phyloP scores from a whole-genome alignment of 2,797 vertebrate species.

The Benthosema pterotum region DNA sequence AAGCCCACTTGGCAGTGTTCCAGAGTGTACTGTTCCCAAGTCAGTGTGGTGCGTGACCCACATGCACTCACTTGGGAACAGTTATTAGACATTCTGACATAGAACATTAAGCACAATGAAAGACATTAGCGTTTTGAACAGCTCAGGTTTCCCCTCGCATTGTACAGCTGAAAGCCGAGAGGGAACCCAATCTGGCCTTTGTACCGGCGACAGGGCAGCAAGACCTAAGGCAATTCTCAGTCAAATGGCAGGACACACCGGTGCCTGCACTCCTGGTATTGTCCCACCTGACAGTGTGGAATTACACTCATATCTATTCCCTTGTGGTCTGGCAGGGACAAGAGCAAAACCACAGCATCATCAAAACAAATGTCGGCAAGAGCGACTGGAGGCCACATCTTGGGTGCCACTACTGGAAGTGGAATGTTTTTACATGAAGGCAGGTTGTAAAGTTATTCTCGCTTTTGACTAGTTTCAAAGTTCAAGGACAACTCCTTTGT shows the following conservation, averaged over 20 bases:
- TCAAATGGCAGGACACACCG: conserved; percentile 47
- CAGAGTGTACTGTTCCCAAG: conserved; percentile 11
- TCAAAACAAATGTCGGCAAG: conserved; percentile 29
- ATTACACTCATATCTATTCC: conserved; percentile 76
- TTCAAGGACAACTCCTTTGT: background rate
- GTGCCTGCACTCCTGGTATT: conserved; percentile 70
- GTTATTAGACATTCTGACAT: conserved; percentile 79
- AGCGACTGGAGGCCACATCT: conserved; percentile 18
- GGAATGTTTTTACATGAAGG: conserved; percentile 12
- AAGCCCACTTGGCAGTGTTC: conserved; percentile 31
- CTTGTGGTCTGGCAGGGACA: conserved; percentile 53
- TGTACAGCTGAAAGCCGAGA: conserved; percentile 82
- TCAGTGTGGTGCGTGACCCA: conserved; percentile 13
- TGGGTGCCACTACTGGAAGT: background rate
- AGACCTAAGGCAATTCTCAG: conserved; percentile 58
- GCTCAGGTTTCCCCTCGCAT: conserved; percentile 76
- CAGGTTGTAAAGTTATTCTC: background rate
- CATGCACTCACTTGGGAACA: conserved; percentile 47
- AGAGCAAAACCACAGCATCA: conserved; percentile 49
- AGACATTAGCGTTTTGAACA: conserved; percentile 66
- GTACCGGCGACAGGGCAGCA: conserved; percentile 46
- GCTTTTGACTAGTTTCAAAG: background rate
- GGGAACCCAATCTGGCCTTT: conserved; percentile 75
- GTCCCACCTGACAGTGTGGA: conserved; percentile 73
- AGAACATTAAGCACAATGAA: conserved; percentile 69